Percentiles rank a stretch among this genome's conserved stretches.
phyloP scores from a whole-genome alignment of 2,113 vertebrate genomes.

The Furnarius figulus region DNA sequence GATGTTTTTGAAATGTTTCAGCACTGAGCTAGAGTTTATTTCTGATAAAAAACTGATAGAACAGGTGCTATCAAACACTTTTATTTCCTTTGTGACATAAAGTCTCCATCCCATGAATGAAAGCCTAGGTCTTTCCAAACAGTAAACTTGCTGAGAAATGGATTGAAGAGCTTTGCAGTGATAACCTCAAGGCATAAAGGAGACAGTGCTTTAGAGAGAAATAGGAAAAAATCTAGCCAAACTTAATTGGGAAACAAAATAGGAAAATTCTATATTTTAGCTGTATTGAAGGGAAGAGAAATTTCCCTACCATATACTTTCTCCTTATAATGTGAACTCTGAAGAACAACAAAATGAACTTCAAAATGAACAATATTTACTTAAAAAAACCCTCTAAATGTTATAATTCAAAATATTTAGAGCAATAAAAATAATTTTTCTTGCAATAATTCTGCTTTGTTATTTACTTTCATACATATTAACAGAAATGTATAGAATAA shows the following conservation, averaged over 20 bases:
- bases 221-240: not conserved
- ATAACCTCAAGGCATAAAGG: not conserved
- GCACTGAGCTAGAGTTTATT: conserved; percentile 46
- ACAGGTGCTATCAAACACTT: conserved; percentile 37
- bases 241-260: not conserved
- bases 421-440: not conserved
- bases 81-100: conserved; percentile 52
- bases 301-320: not conserved
- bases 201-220: not conserved
- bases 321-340: not conserved
- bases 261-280: not conserved
- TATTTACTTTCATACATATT: not conserved
- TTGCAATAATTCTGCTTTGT: not conserved
- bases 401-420: not conserved
- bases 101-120: conserved; percentile 35
- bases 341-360: not conserved
- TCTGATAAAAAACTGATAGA: conserved; percentile 58
- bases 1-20: conserved; percentile 11
- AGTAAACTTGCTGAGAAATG: conserved; percentile 12
- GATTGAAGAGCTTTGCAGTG: not conserved
- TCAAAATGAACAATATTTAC: not conserved
- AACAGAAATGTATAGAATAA: not conserved
- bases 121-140: conserved; percentile 17
- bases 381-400: not conserved
- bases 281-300: not conserved